Base-by-base conservation (phyloP, 2,888 invertebrate species). In the Aporophyla lueneburgensis region DNA sequence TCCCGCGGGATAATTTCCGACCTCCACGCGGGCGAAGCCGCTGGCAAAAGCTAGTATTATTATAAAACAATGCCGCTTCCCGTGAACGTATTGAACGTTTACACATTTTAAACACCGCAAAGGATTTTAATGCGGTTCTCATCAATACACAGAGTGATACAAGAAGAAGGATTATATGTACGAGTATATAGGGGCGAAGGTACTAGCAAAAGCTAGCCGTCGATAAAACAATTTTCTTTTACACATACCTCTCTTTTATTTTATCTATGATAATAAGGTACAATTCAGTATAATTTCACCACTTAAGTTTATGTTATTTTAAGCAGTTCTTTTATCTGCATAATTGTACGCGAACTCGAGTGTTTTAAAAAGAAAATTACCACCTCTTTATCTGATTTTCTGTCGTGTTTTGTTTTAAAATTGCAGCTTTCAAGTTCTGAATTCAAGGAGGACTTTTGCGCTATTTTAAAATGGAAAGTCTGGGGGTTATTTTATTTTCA, bases 311-410 rank as follows among this genome's bases (percentile, higher is more conserved):
- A 61, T 54, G 24, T 70, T 58, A 49, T 76, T 81, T 54, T 58
- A 61, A 80, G 16, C 24, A 66, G 56, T 58, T n/a, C 16, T 5
- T 49, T 14, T 80, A 67, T 71, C 80, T 71, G 80, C 71, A 76
- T 80, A 76, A 80, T 81, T 81, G 59, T 27, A 24, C 51, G 7
- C 4, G 59, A 53, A 33, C 51, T 61, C 19, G 4, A 3, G 58
- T 56, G 33, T 51, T 80, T 71, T 59, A 63, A 71, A 72, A 54
- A 49, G 76, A 56, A 75, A 66, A 66, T 67, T 71, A 40, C 62
- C n/a, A 54, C 51, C 0, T 19, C 3, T 46, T 56, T 66, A 78
- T 80, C 80, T 1, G 79, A 79, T 79, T 2, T 0, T 40, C 21
- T 27, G 68, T 65, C 49, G 46, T 16, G 74, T 67, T 78, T 19